phyloP scores from a whole-genome alignment of 1,140 invertebrate species.

The Diorhabda elongata region DNA sequence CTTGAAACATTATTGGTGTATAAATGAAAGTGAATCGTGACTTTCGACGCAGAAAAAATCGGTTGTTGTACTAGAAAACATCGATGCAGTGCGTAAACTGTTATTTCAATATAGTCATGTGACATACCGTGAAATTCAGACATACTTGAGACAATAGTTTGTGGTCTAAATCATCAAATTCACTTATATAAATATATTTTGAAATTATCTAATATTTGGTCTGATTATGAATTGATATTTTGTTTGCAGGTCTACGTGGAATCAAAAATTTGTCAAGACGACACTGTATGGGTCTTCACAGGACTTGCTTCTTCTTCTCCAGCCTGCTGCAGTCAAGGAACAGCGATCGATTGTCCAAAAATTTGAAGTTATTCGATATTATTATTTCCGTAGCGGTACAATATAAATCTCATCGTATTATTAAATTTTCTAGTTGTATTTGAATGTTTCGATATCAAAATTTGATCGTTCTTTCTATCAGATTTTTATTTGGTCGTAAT shows the following conservation, averaged over 20 bases:
- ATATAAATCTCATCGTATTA: too few relatives aligned
- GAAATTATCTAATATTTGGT: background rate
- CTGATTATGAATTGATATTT: background rate
- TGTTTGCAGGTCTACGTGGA: background rate
- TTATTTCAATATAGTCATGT: too few relatives aligned
- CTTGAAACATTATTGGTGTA: background rate
- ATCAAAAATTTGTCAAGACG: conserved; percentile 3
- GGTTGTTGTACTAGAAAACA: too few relatives aligned
- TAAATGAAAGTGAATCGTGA: background rate
- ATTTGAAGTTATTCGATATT: too few relatives aligned
- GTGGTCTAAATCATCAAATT: background rate
- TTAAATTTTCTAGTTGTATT: too few relatives aligned
- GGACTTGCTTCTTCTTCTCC: background rate
- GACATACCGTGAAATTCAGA: background rate
- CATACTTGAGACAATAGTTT: background rate
- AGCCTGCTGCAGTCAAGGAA: background rate
- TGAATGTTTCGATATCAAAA: too few relatives aligned
- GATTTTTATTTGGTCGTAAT: too few relatives aligned
- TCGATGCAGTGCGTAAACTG: too few relatives aligned
- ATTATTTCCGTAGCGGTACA: too few relatives aligned
- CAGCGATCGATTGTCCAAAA: background rate
- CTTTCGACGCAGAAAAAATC: too few relatives aligned
- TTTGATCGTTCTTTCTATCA: too few relatives aligned
- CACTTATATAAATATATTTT: background rate
- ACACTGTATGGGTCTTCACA: background rate